Evolutionary conservation across 1,140 invertebrate genomes (phyloP), one percentile per base, ranked within the genome.

Genomic region (Drosophila sturtevanti): DNA sequence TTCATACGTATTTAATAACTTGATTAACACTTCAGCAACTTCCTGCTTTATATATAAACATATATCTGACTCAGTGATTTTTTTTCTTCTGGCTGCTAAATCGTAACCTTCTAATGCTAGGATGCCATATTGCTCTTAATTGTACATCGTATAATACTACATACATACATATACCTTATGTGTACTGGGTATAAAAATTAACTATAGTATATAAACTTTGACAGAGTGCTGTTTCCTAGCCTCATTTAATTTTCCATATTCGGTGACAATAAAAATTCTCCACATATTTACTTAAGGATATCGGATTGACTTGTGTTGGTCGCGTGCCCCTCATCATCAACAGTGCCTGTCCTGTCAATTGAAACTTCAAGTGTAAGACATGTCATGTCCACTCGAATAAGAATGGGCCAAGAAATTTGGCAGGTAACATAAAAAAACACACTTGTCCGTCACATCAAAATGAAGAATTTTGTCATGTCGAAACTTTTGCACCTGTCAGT

Each of bases 401-500:
- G 41, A 66, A 61, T 59, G 59, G 59, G 44, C 11, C 16, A 48
- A 14, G 44, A 22, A n/a, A 24, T 31, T 41, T 35, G 58, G 11
- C 58, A 18, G 12, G 18, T 35, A 59, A 27, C 35, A 24, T 16
- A 24, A 27, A 6, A 6, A 48, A 38, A 34, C 65, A 60, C 81
- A 81, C 81, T 81, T 75, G 79, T 70, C 79, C 72, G 81, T 81
- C 81, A 87, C 72, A 86, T 87, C 82, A 86, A 68, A 86, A 81
- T 82, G 80, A 84, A 78, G 84, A 82, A 76, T 82, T 84, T 84
- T 77, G 76, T 80, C 77, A 84, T 79, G 80, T 76, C 70, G 68
- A 84, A 84, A 84, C 62, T 84, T 85, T 76, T 68, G 68, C 81
- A 80, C 77, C 81, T 85, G 80, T 65, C 64, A 41, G 48, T 67